Percentiles rank a stretch among this genome's conserved stretches.
These are phyloP conservation scores for Chloropsis cyanopogon DNA, from an alignment of 2,113 vertebrate species.

Conservation along the genomic window DNA sequence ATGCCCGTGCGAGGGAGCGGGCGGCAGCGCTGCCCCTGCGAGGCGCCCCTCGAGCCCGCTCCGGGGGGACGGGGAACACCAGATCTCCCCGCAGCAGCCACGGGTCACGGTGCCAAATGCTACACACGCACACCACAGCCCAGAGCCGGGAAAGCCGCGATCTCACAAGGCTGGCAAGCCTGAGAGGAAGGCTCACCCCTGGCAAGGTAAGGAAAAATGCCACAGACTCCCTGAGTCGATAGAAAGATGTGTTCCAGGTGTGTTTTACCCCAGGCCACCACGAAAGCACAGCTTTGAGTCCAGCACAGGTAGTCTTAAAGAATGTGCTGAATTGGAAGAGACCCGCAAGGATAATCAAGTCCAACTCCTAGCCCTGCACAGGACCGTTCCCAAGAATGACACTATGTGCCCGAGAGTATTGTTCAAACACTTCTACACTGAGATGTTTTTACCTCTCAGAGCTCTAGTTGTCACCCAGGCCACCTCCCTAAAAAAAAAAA, in stretches of 20 bases:
- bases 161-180: not conserved
- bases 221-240: not conserved
- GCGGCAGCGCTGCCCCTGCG: not conserved
- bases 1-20: not conserved
- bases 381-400: not conserved
- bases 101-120: fast-evolving
- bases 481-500: not conserved
- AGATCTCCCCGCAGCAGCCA: fast-evolving
- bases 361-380: not conserved
- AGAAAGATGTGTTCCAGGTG: not conserved
- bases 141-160: not conserved
- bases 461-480: not conserved
- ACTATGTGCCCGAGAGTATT: not conserved
- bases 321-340: not conserved
- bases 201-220: not conserved
- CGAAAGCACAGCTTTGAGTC: not conserved
- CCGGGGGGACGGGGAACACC: fast-evolving
- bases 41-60: not conserved
- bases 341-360: not conserved
- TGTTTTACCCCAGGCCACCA: not conserved
- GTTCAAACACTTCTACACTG: not conserved
- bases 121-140: fast-evolving
- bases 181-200: not conserved
- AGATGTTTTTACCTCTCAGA: not conserved
- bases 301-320: not conserved